Evolutionary conservation across 2,888 invertebrate species (phyloP), one percentile per base, ranked within the genome.

Genomic region (Drosophila antonietae): DNA sequence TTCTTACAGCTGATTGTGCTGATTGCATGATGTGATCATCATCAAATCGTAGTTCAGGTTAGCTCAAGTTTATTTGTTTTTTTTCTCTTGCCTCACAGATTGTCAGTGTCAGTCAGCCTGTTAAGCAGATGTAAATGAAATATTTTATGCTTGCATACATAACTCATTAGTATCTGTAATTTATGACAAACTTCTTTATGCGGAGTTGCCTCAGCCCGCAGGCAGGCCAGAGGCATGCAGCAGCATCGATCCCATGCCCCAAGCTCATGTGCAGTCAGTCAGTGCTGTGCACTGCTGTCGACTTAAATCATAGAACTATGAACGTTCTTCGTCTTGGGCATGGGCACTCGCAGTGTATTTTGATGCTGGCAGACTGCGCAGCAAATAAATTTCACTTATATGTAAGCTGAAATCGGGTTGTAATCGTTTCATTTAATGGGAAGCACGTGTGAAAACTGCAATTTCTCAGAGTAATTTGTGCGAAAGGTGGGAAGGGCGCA

Each of bases 331-430:
- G n/a, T 12, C 79, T 64, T 12, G n/a, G 28, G 28, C 57, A 53
- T 68, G 66, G 20, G 33, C 47, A 28, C 35, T 33, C 23, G 43
- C 7, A 37, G 37, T 66, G 64, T 52, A 57, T 64, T 53, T 64
- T 63, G 56, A 62, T 47, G 67, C 41, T 20, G 53, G 46, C 67
- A 63, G 73, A 71, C 63, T 61, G 62, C 68, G 70, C 62, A 74
- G 84, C 81, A 89, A 90, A 90, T 90, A 91, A 90, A 91, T 91
- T 90, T 90, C 82, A 88, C 77, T 91, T 91, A 89, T 73, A 89
- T 90, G 83, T 85, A 87, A 88, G 79, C 80, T 67, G 70, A 78
- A 83, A 89, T 88, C 81, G 83, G 83, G 73, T 67, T 80, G 90
- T 90, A 88, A 90, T 90, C 90, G 89, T 82, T 87, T 72, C 83